A percentile compares a stretch with the other conserved stretches of the same genome.
Conservation (phyloP, 2,113 vertebrate genomes). For the Forbesichthys agassizii region DNA sequence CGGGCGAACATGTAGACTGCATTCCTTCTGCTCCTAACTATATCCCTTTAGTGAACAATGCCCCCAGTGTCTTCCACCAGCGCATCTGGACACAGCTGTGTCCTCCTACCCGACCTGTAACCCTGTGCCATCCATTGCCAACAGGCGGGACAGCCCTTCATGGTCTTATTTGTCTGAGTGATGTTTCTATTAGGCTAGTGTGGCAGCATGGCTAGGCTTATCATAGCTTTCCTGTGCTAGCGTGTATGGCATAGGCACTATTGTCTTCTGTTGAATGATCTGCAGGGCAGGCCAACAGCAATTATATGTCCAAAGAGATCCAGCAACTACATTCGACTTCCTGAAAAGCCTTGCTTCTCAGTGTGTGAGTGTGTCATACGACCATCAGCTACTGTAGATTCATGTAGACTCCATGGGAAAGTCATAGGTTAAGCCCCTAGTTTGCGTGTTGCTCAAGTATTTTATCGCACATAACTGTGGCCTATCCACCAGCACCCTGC, state of each 20-base stretch:
- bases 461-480: conserved; percentile 2
- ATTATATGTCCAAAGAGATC: conserved; percentile 7
- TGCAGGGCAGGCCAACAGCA: background rate
- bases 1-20: conserved; percentile 16
- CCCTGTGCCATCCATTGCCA: conserved; percentile 13
- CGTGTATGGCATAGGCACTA: too few relatives aligned
- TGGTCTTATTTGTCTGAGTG: conserved; percentile 6
- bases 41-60: conserved; percentile 63
- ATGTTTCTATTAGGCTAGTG: background rate
- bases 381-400: conserved; percentile 24
- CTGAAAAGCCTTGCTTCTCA: conserved; percentile 9
- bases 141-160: conserved; percentile 3
- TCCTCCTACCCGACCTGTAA: conserved; percentile 28
- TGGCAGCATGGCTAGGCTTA: too few relatives aligned
- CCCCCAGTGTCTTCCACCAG: conserved; percentile 54
- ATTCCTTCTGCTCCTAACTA: conserved; percentile 25
- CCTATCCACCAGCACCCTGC: conserved; percentile 36
- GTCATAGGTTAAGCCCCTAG: conserved; percentile 17
- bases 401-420: conserved; percentile 12
- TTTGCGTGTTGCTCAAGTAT: conserved; percentile 33
- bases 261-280: too few relatives aligned
- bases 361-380: conserved; percentile 28
- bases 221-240: too few relatives aligned
- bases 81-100: conserved; percentile 73
- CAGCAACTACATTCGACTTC: background rate